Evolutionary conservation across 2,888 invertebrate genomes (phyloP).

Genomic region (Ditula angustiorana): DNA sequence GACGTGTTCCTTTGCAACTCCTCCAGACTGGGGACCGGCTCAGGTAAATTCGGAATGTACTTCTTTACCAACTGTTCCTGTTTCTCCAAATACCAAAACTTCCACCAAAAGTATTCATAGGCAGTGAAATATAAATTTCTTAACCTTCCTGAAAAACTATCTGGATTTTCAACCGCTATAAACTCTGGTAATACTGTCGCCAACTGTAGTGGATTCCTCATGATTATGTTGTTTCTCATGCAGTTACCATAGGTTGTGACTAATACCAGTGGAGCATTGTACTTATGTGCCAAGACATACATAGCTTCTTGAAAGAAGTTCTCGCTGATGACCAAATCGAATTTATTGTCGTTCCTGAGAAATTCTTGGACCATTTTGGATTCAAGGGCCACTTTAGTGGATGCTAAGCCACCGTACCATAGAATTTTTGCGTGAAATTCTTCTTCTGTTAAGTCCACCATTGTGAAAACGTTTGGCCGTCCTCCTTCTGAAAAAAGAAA

Average conservation of each 20-base stretch:
- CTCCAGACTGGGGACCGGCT: constrained; percentile 69
- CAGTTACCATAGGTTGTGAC: constrained; percentile 75
- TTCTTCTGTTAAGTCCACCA: constrained; percentile 68
- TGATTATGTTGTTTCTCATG: constrained; percentile 70
- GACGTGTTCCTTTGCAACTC: constrained; percentile 73
- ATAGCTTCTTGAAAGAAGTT: constrained; percentile 80
- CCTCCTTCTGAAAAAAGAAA: constrained; percentile 58
- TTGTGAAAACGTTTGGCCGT: constrained; percentile 73
- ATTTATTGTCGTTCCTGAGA: constrained; percentile 63
- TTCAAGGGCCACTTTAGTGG: constrained; percentile 67
- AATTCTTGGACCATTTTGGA: constrained; percentile 64
- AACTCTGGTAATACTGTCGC: constrained; percentile 71
- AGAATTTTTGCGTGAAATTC: constrained; percentile 66
- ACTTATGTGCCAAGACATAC: constrained; percentile 74
- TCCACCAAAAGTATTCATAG: constrained; percentile 75
- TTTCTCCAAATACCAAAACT: constrained; percentile 66
- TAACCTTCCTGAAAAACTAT: constrained; percentile 81
- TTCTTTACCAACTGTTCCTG: constrained; percentile 69
- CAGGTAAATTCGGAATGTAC: constrained; percentile 64
- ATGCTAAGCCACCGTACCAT: constrained; percentile 67
- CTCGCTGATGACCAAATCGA: constrained; percentile 79
- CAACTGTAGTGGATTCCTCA: constrained; percentile 72
- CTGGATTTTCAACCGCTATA: constrained; percentile 71
- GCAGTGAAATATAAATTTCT: constrained; percentile 75
- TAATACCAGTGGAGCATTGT: constrained; percentile 70